These are phyloP conservation scores for Oscheius myriophilus DNA, from an alignment of 2,888 invertebrate species.

Conservation along the genomic window DNA sequence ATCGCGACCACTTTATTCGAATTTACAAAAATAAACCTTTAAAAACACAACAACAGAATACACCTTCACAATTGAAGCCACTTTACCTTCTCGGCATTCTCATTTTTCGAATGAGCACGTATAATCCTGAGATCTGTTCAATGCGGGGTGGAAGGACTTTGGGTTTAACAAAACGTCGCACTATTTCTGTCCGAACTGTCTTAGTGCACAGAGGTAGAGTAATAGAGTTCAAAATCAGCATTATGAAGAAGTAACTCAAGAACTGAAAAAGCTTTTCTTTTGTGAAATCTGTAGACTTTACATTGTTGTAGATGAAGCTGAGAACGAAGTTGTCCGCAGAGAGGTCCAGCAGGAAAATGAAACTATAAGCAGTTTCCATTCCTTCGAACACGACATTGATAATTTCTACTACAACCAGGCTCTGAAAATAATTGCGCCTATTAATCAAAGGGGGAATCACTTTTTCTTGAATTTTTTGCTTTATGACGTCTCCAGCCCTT, in stretches of 20 bases:
- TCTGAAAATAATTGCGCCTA: not conserved
- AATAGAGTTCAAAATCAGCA: constrained; percentile 3
- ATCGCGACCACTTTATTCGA: no score
- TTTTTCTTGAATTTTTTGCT: constrained; percentile 9
- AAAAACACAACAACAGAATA: no score
- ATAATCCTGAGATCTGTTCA: no score
- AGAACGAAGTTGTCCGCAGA: not conserved
- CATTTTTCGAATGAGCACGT: no score
- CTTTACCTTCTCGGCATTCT: no score
- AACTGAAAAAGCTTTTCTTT: not conserved
- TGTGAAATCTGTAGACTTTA: not conserved
- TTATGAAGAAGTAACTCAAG: constrained; percentile 12
- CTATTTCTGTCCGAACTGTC: not conserved
- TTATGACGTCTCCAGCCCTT: not conserved
- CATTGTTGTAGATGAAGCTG: not conserved
- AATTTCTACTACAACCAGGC: not conserved
- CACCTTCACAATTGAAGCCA: no score
- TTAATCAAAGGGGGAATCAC: not conserved
- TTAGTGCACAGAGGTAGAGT: not conserved
- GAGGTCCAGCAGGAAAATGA: not conserved
- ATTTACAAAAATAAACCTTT: no score
- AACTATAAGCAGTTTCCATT: constrained; percentile 6
- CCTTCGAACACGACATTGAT: constrained; percentile 2
- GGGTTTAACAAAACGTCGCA: not conserved
- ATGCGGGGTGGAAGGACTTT: no score